phyloP scores from a whole-genome alignment of 2,113 vertebrate genomes.

The Galbula dea region DNA sequence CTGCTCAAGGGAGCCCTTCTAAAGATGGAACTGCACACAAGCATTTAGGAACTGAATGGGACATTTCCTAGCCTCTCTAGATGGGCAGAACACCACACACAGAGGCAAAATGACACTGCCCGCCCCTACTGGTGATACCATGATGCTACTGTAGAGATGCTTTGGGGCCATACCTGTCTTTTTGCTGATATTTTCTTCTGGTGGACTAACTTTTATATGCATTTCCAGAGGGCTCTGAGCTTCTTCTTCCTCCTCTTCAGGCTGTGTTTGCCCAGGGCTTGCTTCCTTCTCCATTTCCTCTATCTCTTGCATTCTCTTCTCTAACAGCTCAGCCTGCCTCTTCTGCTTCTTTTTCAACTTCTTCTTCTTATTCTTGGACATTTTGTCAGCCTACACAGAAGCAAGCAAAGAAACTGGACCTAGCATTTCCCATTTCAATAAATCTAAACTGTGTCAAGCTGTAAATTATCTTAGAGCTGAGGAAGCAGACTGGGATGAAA shows the following conservation, averaged over 20 bases:
- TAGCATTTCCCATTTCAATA: neutral
- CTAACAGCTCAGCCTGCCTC: conserved; percentile 90
- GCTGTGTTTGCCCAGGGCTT: conserved; percentile 79
- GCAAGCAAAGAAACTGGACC: conserved; percentile 50
- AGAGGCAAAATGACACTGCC: neutral
- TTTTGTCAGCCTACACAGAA: conserved; percentile 83
- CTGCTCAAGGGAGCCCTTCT: neutral
- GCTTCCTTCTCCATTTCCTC: conserved; percentile 85
- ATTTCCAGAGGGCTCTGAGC: conserved; percentile 69
- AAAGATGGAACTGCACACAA: neutral
- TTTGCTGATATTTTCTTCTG: conserved; percentile 64
- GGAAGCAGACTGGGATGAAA: neutral
- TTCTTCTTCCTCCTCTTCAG: conserved; percentile 78
- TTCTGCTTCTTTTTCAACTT: conserved; percentile 99
- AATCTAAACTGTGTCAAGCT: neutral
- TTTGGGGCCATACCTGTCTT: conserved; percentile 71
- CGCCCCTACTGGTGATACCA: neutral
- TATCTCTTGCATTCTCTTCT: conserved; percentile 91
- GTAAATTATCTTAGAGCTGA: neutral
- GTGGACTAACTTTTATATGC: conserved; percentile 70
- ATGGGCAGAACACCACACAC: neutral
- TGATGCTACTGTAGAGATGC: neutral
- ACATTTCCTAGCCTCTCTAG: neutral
- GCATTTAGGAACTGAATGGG: neutral
- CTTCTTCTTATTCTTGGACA: conserved; percentile 99